Conservation (phyloP, 2,797 vertebrate species). For the Schizopygopsis malacanthus region DNA sequence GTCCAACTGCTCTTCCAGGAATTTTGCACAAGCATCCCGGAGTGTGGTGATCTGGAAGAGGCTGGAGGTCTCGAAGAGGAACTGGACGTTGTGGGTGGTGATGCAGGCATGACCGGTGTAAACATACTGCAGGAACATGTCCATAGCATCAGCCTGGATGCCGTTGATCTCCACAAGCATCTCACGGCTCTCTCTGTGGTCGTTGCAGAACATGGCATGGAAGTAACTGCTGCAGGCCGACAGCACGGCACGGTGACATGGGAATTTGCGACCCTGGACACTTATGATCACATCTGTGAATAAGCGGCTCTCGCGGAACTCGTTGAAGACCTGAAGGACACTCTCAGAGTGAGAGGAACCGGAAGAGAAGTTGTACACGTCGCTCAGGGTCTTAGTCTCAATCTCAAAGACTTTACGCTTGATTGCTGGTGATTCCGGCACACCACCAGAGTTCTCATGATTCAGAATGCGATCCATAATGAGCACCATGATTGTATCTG, state of each 20-base stretch:
- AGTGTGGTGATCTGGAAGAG: slow-evolving; percentile 94
- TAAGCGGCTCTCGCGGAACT: slow-evolving; percentile 92
- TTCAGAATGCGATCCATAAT: slow-evolving; percentile 93
- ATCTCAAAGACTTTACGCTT: slow-evolving; percentile 92
- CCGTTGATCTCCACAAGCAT: slow-evolving; percentile 99
- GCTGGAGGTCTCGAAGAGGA: slow-evolving; percentile 95
- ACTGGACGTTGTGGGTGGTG: slow-evolving; percentile 96
- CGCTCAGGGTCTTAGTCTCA: slow-evolving; percentile 88
- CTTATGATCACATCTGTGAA: slow-evolving; percentile 98
- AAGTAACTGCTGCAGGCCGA: slow-evolving; percentile 98
- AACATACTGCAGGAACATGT: slow-evolving; percentile 94
- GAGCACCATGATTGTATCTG: slow-evolving; percentile 93
- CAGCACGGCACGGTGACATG: slow-evolving; percentile 95
- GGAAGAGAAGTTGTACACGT: slow-evolving; percentile 93
- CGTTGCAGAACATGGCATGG: slow-evolving; percentile 98
- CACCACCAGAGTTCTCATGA: slow-evolving; percentile 89
- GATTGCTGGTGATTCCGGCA: slow-evolving; percentile 90
- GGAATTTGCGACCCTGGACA: slow-evolving; percentile 95
- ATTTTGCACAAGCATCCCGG: slow-evolving; percentile 95
- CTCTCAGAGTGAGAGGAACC: slow-evolving; percentile 93
- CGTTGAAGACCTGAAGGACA: slow-evolving; percentile 95
- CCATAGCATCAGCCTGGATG: slow-evolving; percentile 95
- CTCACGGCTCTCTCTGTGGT: slow-evolving; percentile 94
- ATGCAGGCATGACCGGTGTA: slow-evolving; percentile 96
- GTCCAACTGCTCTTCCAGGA: slow-evolving; percentile 96